Base-by-base conservation (phyloP, 2,888 invertebrate species). In the Caenorhabditis macrosperma region DNA sequence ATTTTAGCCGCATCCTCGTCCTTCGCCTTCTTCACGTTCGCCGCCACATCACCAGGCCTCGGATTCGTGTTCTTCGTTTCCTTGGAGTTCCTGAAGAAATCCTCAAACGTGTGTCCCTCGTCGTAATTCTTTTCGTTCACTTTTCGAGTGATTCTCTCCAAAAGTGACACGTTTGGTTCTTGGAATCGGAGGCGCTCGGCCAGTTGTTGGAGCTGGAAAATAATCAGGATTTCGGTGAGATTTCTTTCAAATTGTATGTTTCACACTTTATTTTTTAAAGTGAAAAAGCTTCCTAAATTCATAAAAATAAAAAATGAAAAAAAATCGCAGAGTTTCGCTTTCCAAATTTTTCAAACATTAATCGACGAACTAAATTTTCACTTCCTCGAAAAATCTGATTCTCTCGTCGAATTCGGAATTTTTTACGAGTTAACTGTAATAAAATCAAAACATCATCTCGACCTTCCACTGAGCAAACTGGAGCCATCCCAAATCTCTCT, bases 161-260 rank as follows among this genome's bases (percentile, higher is more conserved):
- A 28, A 57, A 72, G 72, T 24, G 48, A 35, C 57, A 72, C 72
- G 57, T 72, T 72, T 12, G 72, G 72, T 38, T 72, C 72, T 35
- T 72, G 72, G 38, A 57, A 38, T 28, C 72, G 63, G n/a, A 72
- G 63, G 7, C 72, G 63, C 41, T 72, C 64, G 24, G 63, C 72
- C 2, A 72, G 35, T 64, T 72, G 72, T 35, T 72, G 63, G 4
- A 64, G 54, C 64, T 69, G 30, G 0, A 17, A 38, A 35, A 24
- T 35, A 33, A 33, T 33, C 22, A n/a, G n/a, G n/a, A n/a, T n/a
- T n/a, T n/a, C n/a, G n/a, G n/a, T n/a, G n/a, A n/a, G n/a, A n/a
- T n/a, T n/a, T n/a, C n/a, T n/a, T n/a, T n/a, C n/a, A n/a, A n/a
- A n/a, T n/a, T n/a, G n/a, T n/a, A n/a, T n/a, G n/a, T n/a, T n/a